These are phyloP conservation scores for Micrasema minimum DNA, from an alignment of 1,140 invertebrate species.

Conservation along the genomic window DNA sequence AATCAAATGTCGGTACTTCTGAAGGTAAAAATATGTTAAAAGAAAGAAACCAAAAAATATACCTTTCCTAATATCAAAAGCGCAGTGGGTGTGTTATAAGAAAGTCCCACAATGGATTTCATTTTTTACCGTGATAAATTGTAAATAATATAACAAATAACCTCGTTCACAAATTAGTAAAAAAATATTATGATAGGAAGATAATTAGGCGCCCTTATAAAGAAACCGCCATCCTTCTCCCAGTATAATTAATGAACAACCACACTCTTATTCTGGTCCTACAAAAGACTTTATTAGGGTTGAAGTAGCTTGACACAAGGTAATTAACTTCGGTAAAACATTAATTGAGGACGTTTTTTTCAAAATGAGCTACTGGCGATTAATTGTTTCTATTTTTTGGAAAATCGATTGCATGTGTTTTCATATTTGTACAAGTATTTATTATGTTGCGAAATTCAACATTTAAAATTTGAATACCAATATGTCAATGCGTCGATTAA, in stretches of 20 bases:
- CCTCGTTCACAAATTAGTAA: constrained; percentile 34
- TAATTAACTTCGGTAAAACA: constrained; percentile 48
- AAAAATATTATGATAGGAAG: constrained; percentile 46
- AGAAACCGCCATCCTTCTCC: constrained; percentile 16
- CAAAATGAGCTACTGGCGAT: neutral
- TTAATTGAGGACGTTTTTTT: constrained; percentile 39
- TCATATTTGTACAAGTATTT: too few relatives aligned
- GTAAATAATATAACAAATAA: constrained; percentile 34
- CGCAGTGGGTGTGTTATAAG: neutral
- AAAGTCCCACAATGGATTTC: constrained; percentile 2
- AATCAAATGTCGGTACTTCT: too few relatives aligned
- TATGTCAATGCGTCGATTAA: too few relatives aligned
- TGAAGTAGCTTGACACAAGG: constrained; percentile 43
- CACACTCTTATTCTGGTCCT: constrained; percentile 39
- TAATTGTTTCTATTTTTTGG: too few relatives aligned
- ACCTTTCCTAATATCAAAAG: constrained; percentile 3
- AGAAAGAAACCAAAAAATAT: too few relatives aligned
- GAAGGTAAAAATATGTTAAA: too few relatives aligned
- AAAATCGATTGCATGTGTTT: too few relatives aligned
- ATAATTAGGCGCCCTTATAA: constrained; percentile 27
- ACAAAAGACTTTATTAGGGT: constrained; percentile 51
- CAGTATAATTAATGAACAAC: constrained; percentile 46
- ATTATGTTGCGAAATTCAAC: too few relatives aligned
- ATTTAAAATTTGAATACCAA: too few relatives aligned
- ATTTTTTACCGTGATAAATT: constrained; percentile 40